phyloP scores from a whole-genome alignment of 2,113 vertebrate genomes.

The Muscicapa adusta region DNA sequence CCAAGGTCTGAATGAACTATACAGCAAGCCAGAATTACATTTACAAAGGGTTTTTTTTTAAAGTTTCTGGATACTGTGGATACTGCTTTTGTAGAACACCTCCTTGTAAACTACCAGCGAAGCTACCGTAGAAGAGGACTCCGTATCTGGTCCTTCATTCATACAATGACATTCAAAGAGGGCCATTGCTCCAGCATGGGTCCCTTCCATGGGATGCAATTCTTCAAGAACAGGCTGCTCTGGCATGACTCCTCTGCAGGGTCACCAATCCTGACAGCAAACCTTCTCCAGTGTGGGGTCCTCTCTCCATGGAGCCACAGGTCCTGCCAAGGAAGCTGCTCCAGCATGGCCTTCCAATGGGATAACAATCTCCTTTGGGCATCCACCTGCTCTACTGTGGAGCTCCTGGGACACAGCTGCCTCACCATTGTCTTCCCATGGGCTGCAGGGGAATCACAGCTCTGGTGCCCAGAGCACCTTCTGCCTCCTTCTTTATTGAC shows the following conservation, averaged over 20 bases:
- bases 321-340: background rate
- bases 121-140: background rate
- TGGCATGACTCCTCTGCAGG: background rate
- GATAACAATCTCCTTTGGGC: background rate
- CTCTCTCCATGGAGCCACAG: no score
- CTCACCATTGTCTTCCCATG: background rate
- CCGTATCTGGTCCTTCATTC: background rate
- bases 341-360: background rate
- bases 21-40: background rate
- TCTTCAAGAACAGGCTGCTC: background rate
- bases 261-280: background rate
- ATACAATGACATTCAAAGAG: background rate
- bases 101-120: background rate
- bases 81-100: background rate
- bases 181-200: background rate
- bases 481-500: no score
- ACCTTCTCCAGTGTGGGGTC: background rate
- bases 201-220: background rate
- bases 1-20: background rate
- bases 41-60: background rate
- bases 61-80: background rate
- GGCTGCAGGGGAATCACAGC: background rate
- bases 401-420: background rate
- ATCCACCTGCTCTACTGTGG: background rate
- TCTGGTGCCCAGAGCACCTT: fast-evolving